These are phyloP conservation scores for Mycetomoellerius zeteki DNA, from an alignment of 1,140 invertebrate genomes.

Conservation along the genomic window DNA sequence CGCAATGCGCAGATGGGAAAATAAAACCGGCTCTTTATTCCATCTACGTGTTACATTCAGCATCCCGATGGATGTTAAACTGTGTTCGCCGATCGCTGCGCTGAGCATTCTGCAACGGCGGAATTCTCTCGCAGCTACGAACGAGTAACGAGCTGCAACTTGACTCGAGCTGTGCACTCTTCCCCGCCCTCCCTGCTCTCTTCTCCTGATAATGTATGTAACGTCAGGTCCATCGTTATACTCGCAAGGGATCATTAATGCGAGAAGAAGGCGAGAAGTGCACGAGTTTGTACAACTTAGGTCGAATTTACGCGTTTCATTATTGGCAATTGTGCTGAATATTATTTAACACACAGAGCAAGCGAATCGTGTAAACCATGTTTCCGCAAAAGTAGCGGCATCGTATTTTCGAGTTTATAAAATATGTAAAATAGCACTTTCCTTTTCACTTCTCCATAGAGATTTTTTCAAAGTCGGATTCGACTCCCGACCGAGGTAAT, in stretches of 20 bases:
- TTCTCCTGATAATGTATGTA: constrained; percentile 56
- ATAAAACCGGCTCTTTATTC: constrained; percentile 58
- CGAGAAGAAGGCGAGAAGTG: constrained; percentile 50
- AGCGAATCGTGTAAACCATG: constrained; percentile 6
- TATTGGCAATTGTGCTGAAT: constrained; percentile 43
- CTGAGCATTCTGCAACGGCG: constrained; percentile 31
- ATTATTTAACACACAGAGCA: constrained; percentile 14
- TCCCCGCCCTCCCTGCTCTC: no score
- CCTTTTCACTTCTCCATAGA: neutral
- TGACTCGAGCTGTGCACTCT: constrained; percentile 33
- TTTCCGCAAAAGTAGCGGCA: constrained; percentile 3
- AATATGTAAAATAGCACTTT: neutral
- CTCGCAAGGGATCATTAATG: constrained; percentile 55
- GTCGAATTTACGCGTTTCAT: constrained; percentile 48
- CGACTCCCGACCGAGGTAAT: no score
- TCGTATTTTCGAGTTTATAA: constrained; percentile 5
- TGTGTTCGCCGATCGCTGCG: constrained; percentile 45
- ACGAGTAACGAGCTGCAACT: constrained; percentile 60
- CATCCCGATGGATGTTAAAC: constrained; percentile 55
- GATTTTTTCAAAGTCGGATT: no score
- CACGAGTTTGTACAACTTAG: constrained; percentile 49
- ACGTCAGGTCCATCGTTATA: constrained; percentile 63
- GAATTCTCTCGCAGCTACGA: constrained; percentile 46
- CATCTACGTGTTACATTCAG: constrained; percentile 44
- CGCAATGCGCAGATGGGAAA: constrained; percentile 39